A percentile compares a stretch with the other conserved stretches of the same genome.
phyloP scores from a whole-genome alignment of 2,888 invertebrate species.

The Spodoptera littoralis region DNA sequence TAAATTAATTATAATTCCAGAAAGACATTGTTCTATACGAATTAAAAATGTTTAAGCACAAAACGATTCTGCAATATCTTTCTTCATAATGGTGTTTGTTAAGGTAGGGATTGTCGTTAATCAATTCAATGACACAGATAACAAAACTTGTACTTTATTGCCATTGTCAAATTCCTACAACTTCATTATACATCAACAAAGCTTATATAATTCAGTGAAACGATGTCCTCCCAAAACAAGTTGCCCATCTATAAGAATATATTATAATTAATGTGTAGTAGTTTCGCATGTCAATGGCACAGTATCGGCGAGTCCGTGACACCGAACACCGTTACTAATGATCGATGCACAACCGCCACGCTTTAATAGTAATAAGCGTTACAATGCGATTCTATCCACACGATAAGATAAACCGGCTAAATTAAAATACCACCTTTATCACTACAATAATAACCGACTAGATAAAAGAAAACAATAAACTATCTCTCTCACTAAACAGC shows the following conservation, averaged over 20 bases:
- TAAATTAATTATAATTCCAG: too few relatives aligned
- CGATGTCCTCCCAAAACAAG: conserved; percentile 28
- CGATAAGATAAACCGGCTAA: conserved; percentile 61
- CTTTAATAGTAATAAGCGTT: conserved; percentile 64
- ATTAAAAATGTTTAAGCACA: too few relatives aligned
- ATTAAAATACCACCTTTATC: conserved; percentile 47
- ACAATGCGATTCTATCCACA: conserved; percentile 62
- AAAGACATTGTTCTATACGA: too few relatives aligned
- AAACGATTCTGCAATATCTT: too few relatives aligned
- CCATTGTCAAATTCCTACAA: conserved; percentile 4
- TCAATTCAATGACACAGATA: neutral
- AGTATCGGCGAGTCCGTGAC: conserved; percentile 61
- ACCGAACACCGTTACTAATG: conserved; percentile 70
- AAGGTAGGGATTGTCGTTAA: neutral
- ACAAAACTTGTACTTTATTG: conserved; percentile 14
- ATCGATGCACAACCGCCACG: conserved; percentile 71
- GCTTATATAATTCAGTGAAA: conserved; percentile 43
- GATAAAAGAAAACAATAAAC: conserved; percentile 11
- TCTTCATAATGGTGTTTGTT: neutral
- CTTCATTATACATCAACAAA: conserved; percentile 20
- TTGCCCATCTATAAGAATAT: conserved; percentile 26
- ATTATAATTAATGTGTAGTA: conserved; percentile 16
- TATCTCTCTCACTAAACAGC: conserved; percentile 9
- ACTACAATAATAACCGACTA: conserved; percentile 17
- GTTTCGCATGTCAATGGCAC: conserved; percentile 48